Percentiles rank a stretch among this genome's conserved stretches.
Conservation (phyloP, 1,140 invertebrate genomes). For the Carcinoscorpius rotundicauda region DNA sequence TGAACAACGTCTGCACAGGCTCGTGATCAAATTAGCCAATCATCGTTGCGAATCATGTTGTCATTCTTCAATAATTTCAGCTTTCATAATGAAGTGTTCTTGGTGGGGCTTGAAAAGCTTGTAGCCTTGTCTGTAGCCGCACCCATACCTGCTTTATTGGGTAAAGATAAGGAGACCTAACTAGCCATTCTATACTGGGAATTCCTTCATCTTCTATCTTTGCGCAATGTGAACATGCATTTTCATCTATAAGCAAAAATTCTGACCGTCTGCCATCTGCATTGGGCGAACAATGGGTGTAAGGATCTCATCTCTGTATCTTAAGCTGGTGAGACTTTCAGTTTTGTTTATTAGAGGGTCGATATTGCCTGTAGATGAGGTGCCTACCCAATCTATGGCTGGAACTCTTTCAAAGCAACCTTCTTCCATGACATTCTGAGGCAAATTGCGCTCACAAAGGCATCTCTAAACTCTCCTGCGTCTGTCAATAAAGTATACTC, state of each 20-base stretch:
- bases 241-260: not conserved
- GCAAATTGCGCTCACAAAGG: not conserved
- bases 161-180: constrained; percentile 20
- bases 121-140: not conserved
- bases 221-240: not conserved
- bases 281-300: constrained; percentile 4
- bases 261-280: constrained; percentile 1
- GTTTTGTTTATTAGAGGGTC: not conserved
- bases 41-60: too few relatives aligned
- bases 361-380: not conserved
- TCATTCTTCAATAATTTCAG: not conserved
- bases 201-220: constrained; percentile 2
- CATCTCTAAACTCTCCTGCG: not conserved
- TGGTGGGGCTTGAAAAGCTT: not conserved
- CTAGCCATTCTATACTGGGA: constrained; percentile 26
- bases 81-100: constrained; percentile 4
- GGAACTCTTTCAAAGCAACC: not conserved
- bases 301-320: constrained; percentile 10
- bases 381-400: not conserved
- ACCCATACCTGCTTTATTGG: constrained; percentile 3
- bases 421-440: not conserved
- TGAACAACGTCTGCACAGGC: too few relatives aligned
- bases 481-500: not conserved
- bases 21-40: too few relatives aligned
- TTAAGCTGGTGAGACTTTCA: not conserved